Conservation (phyloP, 2,113 vertebrate genomes). For the human (Homo sapiens) region GRCh38 chr5:8839501-8840000, state of each 20-base stretch:
- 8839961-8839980: fast-evolving
- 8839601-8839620: neutral
- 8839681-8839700: neutral
- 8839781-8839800: no score
- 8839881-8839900: neutral
- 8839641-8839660: neutral
- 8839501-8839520: neutral
- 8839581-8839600: neutral
- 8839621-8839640: neutral
- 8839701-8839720: neutral
- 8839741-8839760: neutral
- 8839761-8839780: neutral
- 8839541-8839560: neutral
- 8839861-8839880: neutral
- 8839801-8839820: neutral
- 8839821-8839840: neutral
- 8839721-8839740: neutral
- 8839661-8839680: neutral
- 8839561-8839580: neutral
- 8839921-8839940: neutral
- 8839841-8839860: neutral
- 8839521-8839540: neutral
- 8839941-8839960: no score
- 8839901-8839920: neutral
- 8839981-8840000: neutral